Evolutionary conservation across 1,140 invertebrate species (phyloP).

Genomic region (Lordiphosa collinella): DNA sequence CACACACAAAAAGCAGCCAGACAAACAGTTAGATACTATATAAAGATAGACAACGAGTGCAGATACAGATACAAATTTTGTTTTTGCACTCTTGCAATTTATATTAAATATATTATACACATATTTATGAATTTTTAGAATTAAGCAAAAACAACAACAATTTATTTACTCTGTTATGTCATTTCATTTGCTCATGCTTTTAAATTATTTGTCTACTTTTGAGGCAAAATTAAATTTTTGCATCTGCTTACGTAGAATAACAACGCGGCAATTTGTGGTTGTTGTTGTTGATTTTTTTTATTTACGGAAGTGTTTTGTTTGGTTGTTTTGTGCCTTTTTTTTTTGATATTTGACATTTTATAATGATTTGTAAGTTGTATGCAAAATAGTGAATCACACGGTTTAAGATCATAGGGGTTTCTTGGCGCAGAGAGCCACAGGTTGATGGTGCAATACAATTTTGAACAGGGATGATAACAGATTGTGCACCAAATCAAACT

Average conservation of each 20-base stretch:
- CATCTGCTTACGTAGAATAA: constrained; percentile 17
- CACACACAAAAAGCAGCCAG: constrained; percentile 7
- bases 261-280: constrained; percentile 8
- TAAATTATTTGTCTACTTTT: constrained; percentile 11
- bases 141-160: constrained; percentile 18
- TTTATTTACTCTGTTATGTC: constrained; percentile 69
- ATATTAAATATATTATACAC: constrained; percentile 3
- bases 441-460: too few species aligned
- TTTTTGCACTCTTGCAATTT: neutral
- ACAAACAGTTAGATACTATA: constrained; percentile 28
- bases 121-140: constrained; percentile 29
- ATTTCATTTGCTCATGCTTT: constrained; percentile 44
- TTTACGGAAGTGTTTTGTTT: constrained; percentile 53
- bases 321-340: constrained; percentile 3
- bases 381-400: neutral
- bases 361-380: constrained; percentile 27
- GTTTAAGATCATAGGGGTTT: neutral
- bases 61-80: constrained; percentile 15
- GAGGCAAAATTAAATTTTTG: constrained; percentile 12
- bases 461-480: too few species aligned
- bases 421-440: neutral
- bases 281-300: constrained; percentile 24
- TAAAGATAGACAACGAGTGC: constrained; percentile 7
- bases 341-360: constrained; percentile 50
- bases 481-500: too few species aligned